phyloP scores from a whole-genome alignment of 1,140 invertebrate genomes.

The Sycophila sp. region DNA sequence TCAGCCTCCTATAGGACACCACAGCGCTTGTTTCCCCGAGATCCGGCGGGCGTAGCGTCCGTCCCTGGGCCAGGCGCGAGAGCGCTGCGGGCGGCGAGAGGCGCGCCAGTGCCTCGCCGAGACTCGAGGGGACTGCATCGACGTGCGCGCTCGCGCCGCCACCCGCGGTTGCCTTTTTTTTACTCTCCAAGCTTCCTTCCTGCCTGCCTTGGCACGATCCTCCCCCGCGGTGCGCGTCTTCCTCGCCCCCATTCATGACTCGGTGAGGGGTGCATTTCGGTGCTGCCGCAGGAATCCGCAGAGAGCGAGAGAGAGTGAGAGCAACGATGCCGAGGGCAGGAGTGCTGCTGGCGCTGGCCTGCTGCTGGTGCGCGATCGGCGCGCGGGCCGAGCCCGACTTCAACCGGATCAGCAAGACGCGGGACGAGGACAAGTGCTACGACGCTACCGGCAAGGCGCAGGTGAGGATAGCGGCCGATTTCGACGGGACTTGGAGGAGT shows the following conservation, averaged over 20 bases:
- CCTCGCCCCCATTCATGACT: too few relatives aligned
- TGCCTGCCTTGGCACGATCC: not conserved
- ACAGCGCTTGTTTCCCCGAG: too few relatives aligned
- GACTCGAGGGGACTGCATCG: constrained; percentile 29
- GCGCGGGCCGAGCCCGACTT: constrained; percentile 40
- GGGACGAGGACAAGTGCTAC: constrained; percentile 61
- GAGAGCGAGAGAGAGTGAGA: constrained; percentile 25
- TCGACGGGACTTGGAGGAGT: too few relatives aligned
- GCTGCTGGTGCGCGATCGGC: constrained; percentile 36
- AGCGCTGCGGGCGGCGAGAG: not conserved
- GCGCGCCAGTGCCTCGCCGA: constrained; percentile 31
- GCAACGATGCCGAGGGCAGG: constrained; percentile 26
- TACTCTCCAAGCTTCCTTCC: not conserved
- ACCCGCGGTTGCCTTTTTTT: not conserved
- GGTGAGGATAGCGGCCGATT: constrained; percentile 49
- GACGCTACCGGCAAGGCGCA: constrained; percentile 56
- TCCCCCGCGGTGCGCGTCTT: not conserved
- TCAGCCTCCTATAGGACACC: too few relatives aligned
- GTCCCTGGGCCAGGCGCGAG: too few relatives aligned
- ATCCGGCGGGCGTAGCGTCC: too few relatives aligned
- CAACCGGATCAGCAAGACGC: constrained; percentile 46
- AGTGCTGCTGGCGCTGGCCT: constrained; percentile 32
- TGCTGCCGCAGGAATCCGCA: constrained; percentile 41
- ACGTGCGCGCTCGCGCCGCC: constrained; percentile 17
- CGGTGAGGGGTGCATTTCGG: too few relatives aligned